phyloP scores from a whole-genome alignment of 2,888 invertebrate genomes.

The Conus canariensis region DNA sequence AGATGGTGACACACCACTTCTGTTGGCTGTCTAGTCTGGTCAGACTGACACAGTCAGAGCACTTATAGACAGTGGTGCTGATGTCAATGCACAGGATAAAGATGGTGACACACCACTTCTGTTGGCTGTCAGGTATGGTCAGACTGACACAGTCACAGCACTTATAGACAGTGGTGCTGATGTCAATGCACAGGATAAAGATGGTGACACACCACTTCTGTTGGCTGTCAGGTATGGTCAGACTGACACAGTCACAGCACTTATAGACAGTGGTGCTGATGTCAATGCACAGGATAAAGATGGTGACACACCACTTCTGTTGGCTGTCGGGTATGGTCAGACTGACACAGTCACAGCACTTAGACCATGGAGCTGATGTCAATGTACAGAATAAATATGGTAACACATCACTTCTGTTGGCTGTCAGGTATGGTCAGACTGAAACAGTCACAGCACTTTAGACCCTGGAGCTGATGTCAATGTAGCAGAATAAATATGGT shows the following conservation, averaged over 20 bases:
- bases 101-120: slow-evolving; percentile 5
- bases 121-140: neutral
- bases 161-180: neutral
- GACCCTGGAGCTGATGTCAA: no score
- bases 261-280: neutral
- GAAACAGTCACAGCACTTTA: neutral
- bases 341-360: neutral
- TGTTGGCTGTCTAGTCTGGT: neutral
- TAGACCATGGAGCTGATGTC: neutral
- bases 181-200: neutral
- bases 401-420: neutral
- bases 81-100: neutral
- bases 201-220: neutral
- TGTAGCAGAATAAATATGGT: neutral
- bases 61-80: neutral
- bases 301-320: neutral
- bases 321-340: neutral
- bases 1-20: neutral
- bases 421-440: neutral
- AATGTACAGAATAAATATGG: neutral
- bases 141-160: no score
- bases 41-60: neutral
- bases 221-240: neutral
- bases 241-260: neutral
- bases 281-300: neutral